Percentiles rank a stretch among this genome's conserved stretches.
phyloP scores from a whole-genome alignment of 2,113 vertebrate genomes.

The Lota lota region DNA sequence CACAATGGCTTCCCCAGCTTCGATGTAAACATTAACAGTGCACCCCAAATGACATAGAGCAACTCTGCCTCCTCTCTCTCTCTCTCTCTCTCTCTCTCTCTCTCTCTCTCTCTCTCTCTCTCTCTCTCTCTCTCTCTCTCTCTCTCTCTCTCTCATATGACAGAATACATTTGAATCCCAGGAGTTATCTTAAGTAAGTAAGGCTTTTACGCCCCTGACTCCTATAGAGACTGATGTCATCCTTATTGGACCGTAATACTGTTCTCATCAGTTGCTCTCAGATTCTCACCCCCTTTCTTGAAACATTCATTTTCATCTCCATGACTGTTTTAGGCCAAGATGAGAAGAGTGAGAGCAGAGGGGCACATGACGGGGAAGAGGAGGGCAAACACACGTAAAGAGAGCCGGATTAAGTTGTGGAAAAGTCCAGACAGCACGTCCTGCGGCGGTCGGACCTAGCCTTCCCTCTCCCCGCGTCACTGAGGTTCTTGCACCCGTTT shows the following conservation, averaged over 20 bases:
- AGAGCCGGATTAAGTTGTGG: constrained; percentile 20
- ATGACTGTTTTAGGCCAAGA: constrained; percentile 44
- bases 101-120: not conserved
- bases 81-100: not conserved
- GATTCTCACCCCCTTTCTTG: constrained; percentile 24
- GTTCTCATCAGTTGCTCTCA: constrained; percentile 29
- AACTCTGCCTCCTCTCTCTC: constrained; percentile 3
- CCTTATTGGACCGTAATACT: constrained; percentile 12
- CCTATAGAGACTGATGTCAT: constrained; percentile 31
- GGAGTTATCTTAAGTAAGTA: constrained; percentile 44
- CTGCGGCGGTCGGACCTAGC: not conserved
- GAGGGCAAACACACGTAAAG: constrained; percentile 6
- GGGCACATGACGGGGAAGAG: not conserved
- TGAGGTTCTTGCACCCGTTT: constrained; percentile 12
- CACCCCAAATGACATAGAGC: constrained; percentile 44
- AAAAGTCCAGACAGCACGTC: constrained; percentile 26
- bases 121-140: too few relatives aligned
- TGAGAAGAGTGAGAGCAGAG: not conserved
- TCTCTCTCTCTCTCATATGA: not conserved
- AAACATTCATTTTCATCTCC: constrained; percentile 52
- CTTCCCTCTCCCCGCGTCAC: constrained; percentile 9
- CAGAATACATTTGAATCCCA: constrained; percentile 25
- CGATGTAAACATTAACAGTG: constrained; percentile 25
- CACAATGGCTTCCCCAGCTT: constrained; percentile 52
- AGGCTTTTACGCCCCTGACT: constrained; percentile 48